A percentile compares a stretch with the other conserved stretches of the same genome.
Conservation (phyloP, 2,888 invertebrate genomes). For the Zygothrica quintamaculata region DNA sequence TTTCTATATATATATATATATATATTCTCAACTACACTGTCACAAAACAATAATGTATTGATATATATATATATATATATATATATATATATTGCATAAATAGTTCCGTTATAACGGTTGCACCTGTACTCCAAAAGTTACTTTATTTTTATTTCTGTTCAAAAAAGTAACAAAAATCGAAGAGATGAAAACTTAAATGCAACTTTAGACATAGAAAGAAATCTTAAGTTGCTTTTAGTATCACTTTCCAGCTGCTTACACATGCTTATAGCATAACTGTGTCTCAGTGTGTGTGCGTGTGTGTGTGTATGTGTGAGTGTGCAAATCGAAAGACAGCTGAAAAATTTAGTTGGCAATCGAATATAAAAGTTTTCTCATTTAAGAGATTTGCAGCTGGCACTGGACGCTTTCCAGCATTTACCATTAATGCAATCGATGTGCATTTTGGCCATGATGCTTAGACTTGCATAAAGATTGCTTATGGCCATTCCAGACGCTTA, state of each 20-base stretch:
- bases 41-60: no score
- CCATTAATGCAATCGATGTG: constrained; percentile 71
- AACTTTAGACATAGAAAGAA: not conserved
- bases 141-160: no score
- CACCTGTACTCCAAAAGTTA: no score
- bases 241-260: constrained; percentile 40
- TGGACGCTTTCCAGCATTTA: constrained; percentile 28
- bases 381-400: constrained; percentile 69
- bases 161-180: no score
- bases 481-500: constrained; percentile 39
- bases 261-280: constrained; percentile 11
- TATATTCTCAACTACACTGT: no score
- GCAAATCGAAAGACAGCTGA: constrained; percentile 16
- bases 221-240: constrained; percentile 26
- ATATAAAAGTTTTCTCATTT: constrained; percentile 76
- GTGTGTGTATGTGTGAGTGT: no score
- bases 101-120: no score
- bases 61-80: no score
- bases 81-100: no score
- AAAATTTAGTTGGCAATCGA: constrained; percentile 31
- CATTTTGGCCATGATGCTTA: constrained; percentile 58
- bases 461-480: no score
- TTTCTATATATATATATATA: no score
- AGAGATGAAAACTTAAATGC: not conserved
- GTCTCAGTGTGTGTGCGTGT: no score